phyloP scores from a whole-genome alignment of 2,888 invertebrate genomes.

The Agonopterix subpropinquella region DNA sequence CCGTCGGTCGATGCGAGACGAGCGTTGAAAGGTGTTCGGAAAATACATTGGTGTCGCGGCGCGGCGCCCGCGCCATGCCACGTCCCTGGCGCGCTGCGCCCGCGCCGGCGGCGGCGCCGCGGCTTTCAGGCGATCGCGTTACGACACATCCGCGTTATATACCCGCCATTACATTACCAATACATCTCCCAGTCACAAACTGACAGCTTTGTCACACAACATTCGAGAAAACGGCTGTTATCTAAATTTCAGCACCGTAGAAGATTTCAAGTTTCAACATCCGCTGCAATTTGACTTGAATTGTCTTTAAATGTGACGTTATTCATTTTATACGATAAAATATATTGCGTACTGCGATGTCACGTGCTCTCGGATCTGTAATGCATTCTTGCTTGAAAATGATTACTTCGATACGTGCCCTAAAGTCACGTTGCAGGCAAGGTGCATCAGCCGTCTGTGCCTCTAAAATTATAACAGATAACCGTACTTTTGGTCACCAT shows the following conservation, averaged over 20 bases:
- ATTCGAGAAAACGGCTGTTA: not conserved
- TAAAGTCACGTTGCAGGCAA: not conserved
- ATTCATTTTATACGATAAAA: not conserved
- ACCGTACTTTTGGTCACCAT: no score
- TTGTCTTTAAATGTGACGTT: not conserved
- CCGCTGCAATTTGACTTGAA: not conserved
- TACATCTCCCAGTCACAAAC: not conserved
- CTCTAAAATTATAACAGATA: no score
- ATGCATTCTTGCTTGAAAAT: no score
- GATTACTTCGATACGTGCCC: not conserved
- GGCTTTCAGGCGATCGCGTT: conserved; percentile 50
- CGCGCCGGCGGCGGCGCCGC: conserved; percentile 29
- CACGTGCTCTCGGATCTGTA: not conserved
- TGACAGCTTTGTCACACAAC: not conserved
- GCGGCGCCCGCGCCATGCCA: conserved; percentile 20
- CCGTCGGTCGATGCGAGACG: conserved; percentile 72
- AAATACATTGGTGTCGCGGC: conserved; percentile 55
- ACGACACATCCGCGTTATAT: conserved; percentile 44
- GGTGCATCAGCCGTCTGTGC: no score
- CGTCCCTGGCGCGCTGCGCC: conserved; percentile 30
- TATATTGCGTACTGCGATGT: no score
- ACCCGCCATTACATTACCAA: not conserved
- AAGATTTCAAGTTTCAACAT: not conserved
- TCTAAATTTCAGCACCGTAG: not conserved
- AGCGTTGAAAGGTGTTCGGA: conserved; percentile 72